Conservation (phyloP, 2,113 vertebrate genomes). For the Melanerpes aurifrons region DNA sequence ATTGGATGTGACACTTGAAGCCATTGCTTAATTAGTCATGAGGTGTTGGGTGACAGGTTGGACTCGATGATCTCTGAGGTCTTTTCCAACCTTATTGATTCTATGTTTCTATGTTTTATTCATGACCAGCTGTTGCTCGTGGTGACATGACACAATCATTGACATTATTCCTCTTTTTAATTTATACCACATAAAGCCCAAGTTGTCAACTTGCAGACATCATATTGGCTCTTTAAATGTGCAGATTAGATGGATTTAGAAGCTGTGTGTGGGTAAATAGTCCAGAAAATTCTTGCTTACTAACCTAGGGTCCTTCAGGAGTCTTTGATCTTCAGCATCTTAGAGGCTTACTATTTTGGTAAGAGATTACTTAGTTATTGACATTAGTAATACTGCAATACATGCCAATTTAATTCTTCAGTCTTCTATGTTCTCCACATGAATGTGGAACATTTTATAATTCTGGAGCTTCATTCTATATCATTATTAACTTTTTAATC, state of each 20-base stretch:
- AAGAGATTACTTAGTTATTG: neutral
- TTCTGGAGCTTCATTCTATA: neutral
- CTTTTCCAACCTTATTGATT: no score
- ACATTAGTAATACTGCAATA: neutral
- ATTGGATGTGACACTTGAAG: no score
- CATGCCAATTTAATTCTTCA: neutral
- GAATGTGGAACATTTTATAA: neutral
- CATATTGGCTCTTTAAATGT: neutral
- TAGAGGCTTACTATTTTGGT: neutral
- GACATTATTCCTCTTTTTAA: neutral
- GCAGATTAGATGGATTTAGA: neutral
- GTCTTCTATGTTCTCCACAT: neutral
- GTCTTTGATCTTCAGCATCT: neutral
- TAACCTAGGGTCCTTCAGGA: neutral
- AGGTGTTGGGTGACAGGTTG: no score
- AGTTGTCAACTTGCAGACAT: neutral
- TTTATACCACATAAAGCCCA: neutral
- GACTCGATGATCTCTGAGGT: no score
- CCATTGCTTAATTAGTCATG: no score
- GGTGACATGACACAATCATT: neutral
- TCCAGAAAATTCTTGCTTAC: neutral
- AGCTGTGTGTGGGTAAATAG: neutral
- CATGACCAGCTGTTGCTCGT: neutral
- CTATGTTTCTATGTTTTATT: conserved; percentile 7
- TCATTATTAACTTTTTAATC: neutral